These are phyloP conservation scores for Peromyscus melanophrys DNA, from an alignment of 2,797 vertebrate genomes.

Conservation along the genomic window DNA sequence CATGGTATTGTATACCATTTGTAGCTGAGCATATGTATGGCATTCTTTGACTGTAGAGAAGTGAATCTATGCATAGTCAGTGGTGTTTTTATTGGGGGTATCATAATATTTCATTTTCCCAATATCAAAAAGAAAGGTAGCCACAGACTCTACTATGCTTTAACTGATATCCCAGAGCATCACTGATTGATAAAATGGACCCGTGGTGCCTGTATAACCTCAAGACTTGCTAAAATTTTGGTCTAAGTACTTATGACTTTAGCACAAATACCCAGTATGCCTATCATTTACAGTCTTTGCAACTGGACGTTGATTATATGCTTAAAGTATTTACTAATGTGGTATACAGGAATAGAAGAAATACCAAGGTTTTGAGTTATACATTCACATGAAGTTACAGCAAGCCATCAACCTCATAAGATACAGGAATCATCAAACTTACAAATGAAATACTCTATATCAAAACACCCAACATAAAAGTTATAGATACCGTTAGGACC, in stretches of 20 bases:
- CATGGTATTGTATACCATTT: background rate
- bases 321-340: background rate
- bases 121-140: background rate
- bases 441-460: background rate
- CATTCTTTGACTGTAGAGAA: background rate
- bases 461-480: background rate
- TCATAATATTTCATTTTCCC: background rate
- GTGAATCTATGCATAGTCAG: background rate
- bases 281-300: background rate
- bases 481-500: background rate
- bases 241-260: background rate
- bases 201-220: background rate
- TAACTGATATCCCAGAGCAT: background rate
- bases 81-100: background rate
- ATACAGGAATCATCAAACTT: background rate
- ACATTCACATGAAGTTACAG: background rate
- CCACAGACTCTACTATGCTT: background rate
- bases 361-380: background rate
- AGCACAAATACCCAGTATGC: background rate
- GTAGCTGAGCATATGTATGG: background rate
- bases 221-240: background rate
- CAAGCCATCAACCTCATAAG: too few species aligned
- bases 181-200: background rate
- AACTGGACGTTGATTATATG: background rate
- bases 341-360: background rate